Evolutionary conservation across 2,113 vertebrate species (phyloP).

Genomic region (Cichladusa arquata): DNA sequence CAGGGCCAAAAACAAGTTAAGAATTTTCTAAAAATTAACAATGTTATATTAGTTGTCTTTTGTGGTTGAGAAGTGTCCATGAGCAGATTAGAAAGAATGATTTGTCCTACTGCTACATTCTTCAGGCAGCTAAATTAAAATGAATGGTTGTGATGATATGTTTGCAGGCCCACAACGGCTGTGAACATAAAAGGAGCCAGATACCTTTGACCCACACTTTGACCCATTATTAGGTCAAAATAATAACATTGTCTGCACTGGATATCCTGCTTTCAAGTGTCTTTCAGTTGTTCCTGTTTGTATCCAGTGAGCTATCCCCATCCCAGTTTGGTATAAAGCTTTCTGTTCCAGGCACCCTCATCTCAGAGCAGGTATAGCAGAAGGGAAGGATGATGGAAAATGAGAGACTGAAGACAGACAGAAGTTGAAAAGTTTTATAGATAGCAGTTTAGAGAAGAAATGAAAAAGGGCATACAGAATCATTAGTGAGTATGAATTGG

Average conservation of each 20-base stretch:
- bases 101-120: not conserved
- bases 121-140: not conserved
- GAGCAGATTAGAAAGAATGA: not conserved
- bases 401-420: not conserved
- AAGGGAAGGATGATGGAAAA: not conserved
- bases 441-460: not conserved
- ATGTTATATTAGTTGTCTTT: not conserved
- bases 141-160: not conserved
- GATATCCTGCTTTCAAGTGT: not conserved
- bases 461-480: not conserved
- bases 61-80: not conserved
- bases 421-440: not conserved
- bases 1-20: not conserved
- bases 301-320: not conserved
- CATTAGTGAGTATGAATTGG: not conserved
- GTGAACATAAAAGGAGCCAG: not conserved
- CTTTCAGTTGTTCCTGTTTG: not conserved
- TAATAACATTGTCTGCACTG: not conserved
- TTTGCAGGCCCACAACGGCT: not conserved
- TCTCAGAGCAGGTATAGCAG: not conserved
- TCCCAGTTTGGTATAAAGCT: not conserved
- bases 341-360: not conserved
- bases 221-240: not conserved
- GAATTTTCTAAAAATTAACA: not conserved
- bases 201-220: not conserved